These are phyloP conservation scores for Siniperca knerii DNA, from an alignment of 2,113 vertebrate genomes.

Conservation along the genomic window DNA sequence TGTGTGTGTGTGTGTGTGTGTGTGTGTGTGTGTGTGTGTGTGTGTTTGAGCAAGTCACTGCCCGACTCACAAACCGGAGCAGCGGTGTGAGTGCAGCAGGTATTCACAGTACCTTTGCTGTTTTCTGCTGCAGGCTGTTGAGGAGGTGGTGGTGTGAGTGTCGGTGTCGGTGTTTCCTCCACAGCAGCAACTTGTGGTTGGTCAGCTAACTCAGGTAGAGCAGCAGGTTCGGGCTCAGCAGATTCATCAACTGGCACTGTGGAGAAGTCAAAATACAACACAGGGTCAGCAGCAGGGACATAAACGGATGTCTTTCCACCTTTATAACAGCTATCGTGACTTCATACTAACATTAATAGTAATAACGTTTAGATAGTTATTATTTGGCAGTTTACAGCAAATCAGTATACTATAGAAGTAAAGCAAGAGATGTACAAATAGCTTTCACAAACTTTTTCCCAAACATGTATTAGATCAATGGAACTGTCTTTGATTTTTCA, in stretches of 20 bases:
- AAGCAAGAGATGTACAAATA: not conserved
- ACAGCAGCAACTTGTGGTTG: slow-evolving; percentile 1
- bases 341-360: not conserved
- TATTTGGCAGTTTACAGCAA: not conserved
- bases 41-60: not conserved
- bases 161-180: slow-evolving; percentile 14
- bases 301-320: not conserved
- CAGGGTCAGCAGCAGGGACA: not conserved
- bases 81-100: not conserved
- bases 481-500: not conserved
- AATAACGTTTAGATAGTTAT: not conserved
- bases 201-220: slow-evolving; percentile 7
- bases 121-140: slow-evolving; percentile 36
- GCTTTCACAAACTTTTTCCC: not conserved
- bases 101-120: slow-evolving; percentile 48
- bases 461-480: not conserved
- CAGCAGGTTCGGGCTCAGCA: not conserved
- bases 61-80: not conserved
- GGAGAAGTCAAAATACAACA: not conserved
- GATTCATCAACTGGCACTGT: slow-evolving; percentile 46
- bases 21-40: not conserved
- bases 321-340: not conserved
- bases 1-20: not conserved
- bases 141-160: slow-evolving; percentile 9
- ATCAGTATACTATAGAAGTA: not conserved